Base-by-base conservation (phyloP, 2,113 vertebrate species). In the Cololabis saira region DNA sequence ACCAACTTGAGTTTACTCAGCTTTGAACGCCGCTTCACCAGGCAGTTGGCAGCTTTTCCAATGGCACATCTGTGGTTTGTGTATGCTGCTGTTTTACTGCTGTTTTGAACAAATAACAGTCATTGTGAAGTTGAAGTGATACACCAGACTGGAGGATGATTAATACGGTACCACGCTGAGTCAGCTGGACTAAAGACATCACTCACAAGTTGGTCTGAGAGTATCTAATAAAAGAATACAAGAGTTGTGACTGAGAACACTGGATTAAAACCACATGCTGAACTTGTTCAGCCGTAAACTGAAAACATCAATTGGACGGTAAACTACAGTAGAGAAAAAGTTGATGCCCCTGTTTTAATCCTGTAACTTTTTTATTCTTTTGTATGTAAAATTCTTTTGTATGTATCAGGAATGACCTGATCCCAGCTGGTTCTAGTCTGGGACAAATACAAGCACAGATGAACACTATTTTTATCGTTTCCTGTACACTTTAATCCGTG, bases 11-110 rank as follows among this genome's bases (percentile, higher is more conserved):
- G 15, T 14, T 14, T 24, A 54, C 41, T 18, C n/a, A 7, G 54
- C 73, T 37, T 27, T 40, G 44, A 37, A 27, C 54, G 17, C 43
- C 48, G 3, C n/a, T 10, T 54, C 10, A 37, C 50, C 44, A 9
- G 89, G 88, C 90, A 90, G 88, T 82, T 74, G 18, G 49, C 69
- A 89, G 89, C 85, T 86, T 80, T 70, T 60, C 48, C 66, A 61
- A 37, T 52, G 84, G 83, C 83, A 89, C 81, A 47, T 74, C 45
- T 54, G 67, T 59, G 65, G 54, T 67, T 15, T 61, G 2, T 49
- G 19, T 71, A 27, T 55, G 56, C 37, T 58, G 40, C 24, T 56
- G 55, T 27, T 27, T 27, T 41, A 52, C 30, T 55, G 33, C 33
- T 37, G 6, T 11, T 37, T 14, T 22, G 41, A 19, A 67, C 48